These are phyloP conservation scores for Rostratula benghalensis DNA, from an alignment of 2,113 vertebrate species.

Conservation along the genomic window DNA sequence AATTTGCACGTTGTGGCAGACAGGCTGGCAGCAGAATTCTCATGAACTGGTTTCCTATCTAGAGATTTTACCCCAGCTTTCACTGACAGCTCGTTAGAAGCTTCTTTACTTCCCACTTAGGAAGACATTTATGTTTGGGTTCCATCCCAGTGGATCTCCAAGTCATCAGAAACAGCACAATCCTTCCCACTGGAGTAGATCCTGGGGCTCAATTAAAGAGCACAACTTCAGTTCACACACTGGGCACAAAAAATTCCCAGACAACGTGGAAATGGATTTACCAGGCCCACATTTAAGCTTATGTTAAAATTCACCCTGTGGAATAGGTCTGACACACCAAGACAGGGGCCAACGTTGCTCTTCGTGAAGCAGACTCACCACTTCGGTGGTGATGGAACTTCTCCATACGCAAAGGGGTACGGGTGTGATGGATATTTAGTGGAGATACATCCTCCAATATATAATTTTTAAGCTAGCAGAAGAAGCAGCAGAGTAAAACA, in stretches of 20 bases:
- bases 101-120: not conserved
- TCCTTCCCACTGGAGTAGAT: conserved; percentile 7
- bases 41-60: conserved; percentile 27
- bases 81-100: conserved; percentile 40
- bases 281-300: not conserved
- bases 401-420: not conserved
- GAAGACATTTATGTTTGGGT: conserved; percentile 14
- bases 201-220: not conserved
- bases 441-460: not conserved
- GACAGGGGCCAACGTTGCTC: not conserved
- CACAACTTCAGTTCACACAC: not conserved
- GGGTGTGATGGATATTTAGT: not conserved
- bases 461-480: conserved; percentile 19
- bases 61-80: conserved; percentile 18
- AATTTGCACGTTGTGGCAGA: conserved; percentile 6
- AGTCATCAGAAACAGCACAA: not conserved
- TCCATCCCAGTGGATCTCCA: conserved; percentile 6
- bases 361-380: not conserved
- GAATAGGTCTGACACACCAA: not conserved
- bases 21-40: conserved; percentile 30
- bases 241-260: conserved; percentile 8
- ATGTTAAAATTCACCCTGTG: not conserved
- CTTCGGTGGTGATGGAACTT: not conserved
- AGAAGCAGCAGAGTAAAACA: not conserved
- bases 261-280: not conserved